Base-by-base conservation (phyloP, 2,113 vertebrate species). In the Lophius piscatorius region DNA sequence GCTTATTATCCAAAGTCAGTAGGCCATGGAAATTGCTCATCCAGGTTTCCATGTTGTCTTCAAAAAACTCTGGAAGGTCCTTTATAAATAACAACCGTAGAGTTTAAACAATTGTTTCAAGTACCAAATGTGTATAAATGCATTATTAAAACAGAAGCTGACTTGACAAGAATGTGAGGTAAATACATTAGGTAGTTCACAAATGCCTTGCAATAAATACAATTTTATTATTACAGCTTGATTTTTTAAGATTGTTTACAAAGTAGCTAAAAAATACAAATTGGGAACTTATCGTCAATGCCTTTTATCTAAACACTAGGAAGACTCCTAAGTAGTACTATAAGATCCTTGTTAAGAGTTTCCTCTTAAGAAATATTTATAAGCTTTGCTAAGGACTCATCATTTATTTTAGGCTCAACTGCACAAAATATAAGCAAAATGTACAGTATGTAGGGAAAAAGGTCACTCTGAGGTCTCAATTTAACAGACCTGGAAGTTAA, bases 21-120 rank as follows among this genome's bases (percentile, higher is more conserved):
- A 99, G 91, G 48, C 87, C 96, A 49, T 99, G 97, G 69, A 99
- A 99, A 87, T 98, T 94, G 9, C 94, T 94, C 97, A 99, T 99
- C 97, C 97, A 99, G 0, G 96, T 98, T 88, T 98, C 97, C 97
- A 99, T 99, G 87, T 99, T 97, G 88, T 99, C 97, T 86, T 99
- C 97, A 92, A 99, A 99, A 85, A 98, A 99, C 80, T 99, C 97
- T 14, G 97, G 97, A 55, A 99, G 95, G 83, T 99, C 97, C 97
- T 99, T 70, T 16, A 5, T 4, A 45, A 61, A 63, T 1, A 58
- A 46, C 1, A 28, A 11, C 74, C 4, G 16, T 44, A 31, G 4
- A 56, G 23, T 16, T 52, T 4, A 9, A 17, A 3, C n/a, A 44
- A 44, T 28, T 4, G 1, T 9, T 38, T 52, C 9, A 29, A 13